phyloP scores from a whole-genome alignment of 2,888 invertebrate genomes.

The Bruchidius siliquastri region DNA sequence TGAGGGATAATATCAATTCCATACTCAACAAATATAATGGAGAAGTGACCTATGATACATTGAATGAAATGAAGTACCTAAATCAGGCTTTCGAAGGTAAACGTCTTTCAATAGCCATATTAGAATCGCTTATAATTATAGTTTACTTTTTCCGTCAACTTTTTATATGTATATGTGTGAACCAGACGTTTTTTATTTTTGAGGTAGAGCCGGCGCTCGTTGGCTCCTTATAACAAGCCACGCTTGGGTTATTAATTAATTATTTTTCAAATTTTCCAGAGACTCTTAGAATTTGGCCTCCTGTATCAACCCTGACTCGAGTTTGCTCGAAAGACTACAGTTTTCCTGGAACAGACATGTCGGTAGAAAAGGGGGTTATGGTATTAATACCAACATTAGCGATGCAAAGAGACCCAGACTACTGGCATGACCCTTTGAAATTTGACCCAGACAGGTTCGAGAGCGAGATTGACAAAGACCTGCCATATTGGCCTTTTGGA shows the following conservation, averaged over 20 bases:
- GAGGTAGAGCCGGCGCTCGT: too few relatives aligned
- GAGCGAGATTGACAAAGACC: constrained; percentile 31
- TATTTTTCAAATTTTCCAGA: constrained; percentile 30
- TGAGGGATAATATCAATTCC: constrained; percentile 43
- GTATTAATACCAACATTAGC: constrained; percentile 35
- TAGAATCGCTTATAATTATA: too few relatives aligned
- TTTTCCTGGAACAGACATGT: constrained; percentile 22
- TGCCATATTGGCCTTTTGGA: constrained; percentile 35
- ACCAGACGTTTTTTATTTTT: too few relatives aligned
- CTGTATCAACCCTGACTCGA: constrained; percentile 31
- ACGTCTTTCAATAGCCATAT: too few relatives aligned
- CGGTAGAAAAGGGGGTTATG: constrained; percentile 33
- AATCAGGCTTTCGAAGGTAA: constrained; percentile 33
- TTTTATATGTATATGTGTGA: too few relatives aligned
- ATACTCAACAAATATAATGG: constrained; percentile 37
- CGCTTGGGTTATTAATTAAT: too few relatives aligned
- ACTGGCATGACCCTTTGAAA: constrained; percentile 40
- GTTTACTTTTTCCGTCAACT: too few relatives aligned
- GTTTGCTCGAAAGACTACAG: constrained; percentile 30
- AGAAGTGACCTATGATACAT: constrained; percentile 43
- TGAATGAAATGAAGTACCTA: constrained; percentile 49
- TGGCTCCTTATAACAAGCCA: too few relatives aligned
- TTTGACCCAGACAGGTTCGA: constrained; percentile 45
- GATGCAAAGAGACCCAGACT: constrained; percentile 39
- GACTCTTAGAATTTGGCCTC: constrained; percentile 41